phyloP scores from a whole-genome alignment of 1,140 invertebrate species.

The Penaeus vannamei region DNA sequence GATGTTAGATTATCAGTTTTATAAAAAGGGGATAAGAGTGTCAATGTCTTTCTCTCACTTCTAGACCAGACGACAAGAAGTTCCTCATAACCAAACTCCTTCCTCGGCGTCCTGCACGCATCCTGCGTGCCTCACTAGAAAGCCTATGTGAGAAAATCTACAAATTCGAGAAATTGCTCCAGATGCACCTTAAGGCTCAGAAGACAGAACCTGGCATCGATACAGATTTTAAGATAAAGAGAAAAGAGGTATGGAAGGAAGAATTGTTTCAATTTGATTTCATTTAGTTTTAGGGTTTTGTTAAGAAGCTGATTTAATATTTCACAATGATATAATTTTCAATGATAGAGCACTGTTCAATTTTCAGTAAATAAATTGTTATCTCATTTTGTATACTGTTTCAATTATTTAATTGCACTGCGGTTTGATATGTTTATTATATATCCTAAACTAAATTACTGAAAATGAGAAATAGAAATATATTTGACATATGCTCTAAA shows the following conservation, averaged over 20 bases:
- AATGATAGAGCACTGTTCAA: neutral
- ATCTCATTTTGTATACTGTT: too few species aligned
- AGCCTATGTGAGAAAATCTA: conserved; percentile 77
- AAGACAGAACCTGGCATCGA: conserved; percentile 75
- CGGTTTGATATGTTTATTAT: too few species aligned
- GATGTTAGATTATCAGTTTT: too few species aligned
- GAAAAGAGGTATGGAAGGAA: conserved; percentile 76
- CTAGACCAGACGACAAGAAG: conserved; percentile 89
- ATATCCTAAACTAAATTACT: too few species aligned
- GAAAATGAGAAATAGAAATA: too few species aligned
- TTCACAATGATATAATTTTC: neutral
- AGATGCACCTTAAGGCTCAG: conserved; percentile 76
- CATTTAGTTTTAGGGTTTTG: neutral
- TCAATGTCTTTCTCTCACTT: conserved; percentile 67
- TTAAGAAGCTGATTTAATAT: neutral
- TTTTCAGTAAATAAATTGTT: neutral
- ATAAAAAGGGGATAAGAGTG: too few species aligned
- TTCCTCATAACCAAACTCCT: conserved; percentile 87
- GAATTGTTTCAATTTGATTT: neutral
- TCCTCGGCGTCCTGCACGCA: conserved; percentile 88
- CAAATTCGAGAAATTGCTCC: conserved; percentile 71
- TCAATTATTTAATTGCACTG: too few species aligned
- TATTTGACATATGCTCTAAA: too few species aligned
- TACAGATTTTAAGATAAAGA: conserved; percentile 81
- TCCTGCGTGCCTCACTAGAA: conserved; percentile 82